Conservation (phyloP, 2,888 invertebrate species). For the Mimachlamys varia region DNA sequence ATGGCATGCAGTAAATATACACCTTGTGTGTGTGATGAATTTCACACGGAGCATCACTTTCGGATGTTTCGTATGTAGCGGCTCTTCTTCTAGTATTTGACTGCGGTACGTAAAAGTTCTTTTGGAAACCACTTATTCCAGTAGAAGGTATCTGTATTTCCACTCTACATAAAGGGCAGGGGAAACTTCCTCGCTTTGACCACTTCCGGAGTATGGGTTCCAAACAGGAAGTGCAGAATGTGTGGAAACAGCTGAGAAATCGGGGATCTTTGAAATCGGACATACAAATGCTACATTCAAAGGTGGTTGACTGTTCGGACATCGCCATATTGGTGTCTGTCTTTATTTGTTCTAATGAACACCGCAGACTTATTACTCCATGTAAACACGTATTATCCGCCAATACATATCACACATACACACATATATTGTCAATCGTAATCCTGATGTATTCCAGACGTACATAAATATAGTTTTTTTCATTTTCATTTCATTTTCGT, state of each 20-base stretch:
- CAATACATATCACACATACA: not conserved
- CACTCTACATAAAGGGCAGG: not conserved
- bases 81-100: not conserved
- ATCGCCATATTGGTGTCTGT: not conserved
- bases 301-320: not conserved
- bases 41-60: not conserved
- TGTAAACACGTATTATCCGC: too few relatives aligned
- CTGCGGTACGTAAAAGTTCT: not conserved
- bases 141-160: not conserved
- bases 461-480: not conserved
- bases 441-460: not conserved
- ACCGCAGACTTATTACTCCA: too few relatives aligned
- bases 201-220: slow-evolving; percentile 3
- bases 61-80: not conserved
- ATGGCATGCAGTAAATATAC: not conserved
- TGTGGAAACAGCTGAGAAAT: not conserved
- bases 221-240: not conserved
- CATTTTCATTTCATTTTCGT: not conserved
- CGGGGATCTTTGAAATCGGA: not conserved
- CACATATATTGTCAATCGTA: not conserved
- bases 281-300: slow-evolving; percentile 2
- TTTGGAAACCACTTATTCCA: not conserved
- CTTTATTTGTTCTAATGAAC: too few relatives aligned
- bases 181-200: not conserved
- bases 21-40: not conserved